These are phyloP conservation scores for Scolanthus callimorphus DNA, from an alignment of 92 coral and sea anemone genomes.

Conservation along the genomic window DNA sequence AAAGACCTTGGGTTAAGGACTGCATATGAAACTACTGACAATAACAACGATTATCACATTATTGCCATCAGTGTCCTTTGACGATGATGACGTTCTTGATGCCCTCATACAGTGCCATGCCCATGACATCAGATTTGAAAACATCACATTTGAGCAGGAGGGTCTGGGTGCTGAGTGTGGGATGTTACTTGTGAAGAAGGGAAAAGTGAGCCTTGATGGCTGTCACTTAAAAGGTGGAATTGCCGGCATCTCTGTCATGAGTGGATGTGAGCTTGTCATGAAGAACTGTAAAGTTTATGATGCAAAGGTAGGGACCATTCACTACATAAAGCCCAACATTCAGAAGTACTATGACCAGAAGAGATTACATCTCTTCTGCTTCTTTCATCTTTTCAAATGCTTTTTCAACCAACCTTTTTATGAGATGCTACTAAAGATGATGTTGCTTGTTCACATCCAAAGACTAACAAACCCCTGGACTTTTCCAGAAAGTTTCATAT, in stretches of 20 bases:
- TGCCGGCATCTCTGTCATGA: constrained; percentile 51
- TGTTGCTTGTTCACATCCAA: too few relatives aligned
- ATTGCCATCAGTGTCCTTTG: constrained; percentile 27
- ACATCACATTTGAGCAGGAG: constrained; percentile 61
- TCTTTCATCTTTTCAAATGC: too few relatives aligned
- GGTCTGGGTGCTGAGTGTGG: constrained; percentile 38
- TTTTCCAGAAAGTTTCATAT: too few relatives aligned
- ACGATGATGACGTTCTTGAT: constrained; percentile 49
- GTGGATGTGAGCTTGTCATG: constrained; percentile 56
- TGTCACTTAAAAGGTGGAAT: constrained; percentile 67
- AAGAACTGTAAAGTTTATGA: constrained; percentile 64
- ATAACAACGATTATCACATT: too few relatives aligned
- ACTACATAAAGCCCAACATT: neutral
- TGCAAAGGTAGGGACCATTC: constrained; percentile 68
- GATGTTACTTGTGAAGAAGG: constrained; percentile 53
- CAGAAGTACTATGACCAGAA: neutral
- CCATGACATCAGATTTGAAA: constrained; percentile 47
- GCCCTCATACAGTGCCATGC: constrained; percentile 54
- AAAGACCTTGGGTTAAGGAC: too few relatives aligned
- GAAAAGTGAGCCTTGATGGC: constrained; percentile 54
- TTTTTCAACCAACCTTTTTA: too few relatives aligned
- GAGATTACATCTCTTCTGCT: too few relatives aligned
- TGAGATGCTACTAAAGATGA: too few relatives aligned
- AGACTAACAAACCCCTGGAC: too few relatives aligned
- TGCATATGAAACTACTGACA: too few relatives aligned